Conservation (phyloP, 2,113 vertebrate genomes). For the Anarrhichthys ocellatus region DNA sequence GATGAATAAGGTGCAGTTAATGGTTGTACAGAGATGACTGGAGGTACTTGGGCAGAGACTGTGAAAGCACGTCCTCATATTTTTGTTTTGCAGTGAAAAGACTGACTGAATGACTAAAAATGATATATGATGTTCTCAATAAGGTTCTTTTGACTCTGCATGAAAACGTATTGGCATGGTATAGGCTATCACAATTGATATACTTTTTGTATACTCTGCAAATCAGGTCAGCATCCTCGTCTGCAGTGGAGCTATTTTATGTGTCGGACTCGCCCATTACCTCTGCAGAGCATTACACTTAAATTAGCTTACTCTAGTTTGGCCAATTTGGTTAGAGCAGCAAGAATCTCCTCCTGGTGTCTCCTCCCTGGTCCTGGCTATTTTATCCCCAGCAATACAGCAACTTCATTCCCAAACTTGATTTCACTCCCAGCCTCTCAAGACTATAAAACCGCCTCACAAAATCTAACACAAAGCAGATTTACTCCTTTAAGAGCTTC, state of each 20-base stretch:
- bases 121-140: background rate
- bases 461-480: conserved; percentile 3
- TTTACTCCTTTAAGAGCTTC: conserved; percentile 10
- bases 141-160: background rate
- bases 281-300: background rate
- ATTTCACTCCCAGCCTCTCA: background rate
- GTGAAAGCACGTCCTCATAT: background rate
- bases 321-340: background rate
- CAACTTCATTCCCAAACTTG: background rate
- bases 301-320: conserved; percentile 5
- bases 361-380: background rate
- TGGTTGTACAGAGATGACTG: background rate
- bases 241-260: background rate
- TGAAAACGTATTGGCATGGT: background rate
- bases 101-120: background rate
- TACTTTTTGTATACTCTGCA: background rate
- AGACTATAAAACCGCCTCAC: conserved; percentile 4
- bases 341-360: background rate
- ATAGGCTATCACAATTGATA: background rate
- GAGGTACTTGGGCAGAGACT: background rate
- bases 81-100: background rate
- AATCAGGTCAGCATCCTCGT: background rate
- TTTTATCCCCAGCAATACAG: background rate
- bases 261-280: background rate
- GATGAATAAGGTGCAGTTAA: background rate